Conservation (phyloP, 30 jellyfish, hydroid and myxozoan species). For the Sanderia malayensis region DNA sequence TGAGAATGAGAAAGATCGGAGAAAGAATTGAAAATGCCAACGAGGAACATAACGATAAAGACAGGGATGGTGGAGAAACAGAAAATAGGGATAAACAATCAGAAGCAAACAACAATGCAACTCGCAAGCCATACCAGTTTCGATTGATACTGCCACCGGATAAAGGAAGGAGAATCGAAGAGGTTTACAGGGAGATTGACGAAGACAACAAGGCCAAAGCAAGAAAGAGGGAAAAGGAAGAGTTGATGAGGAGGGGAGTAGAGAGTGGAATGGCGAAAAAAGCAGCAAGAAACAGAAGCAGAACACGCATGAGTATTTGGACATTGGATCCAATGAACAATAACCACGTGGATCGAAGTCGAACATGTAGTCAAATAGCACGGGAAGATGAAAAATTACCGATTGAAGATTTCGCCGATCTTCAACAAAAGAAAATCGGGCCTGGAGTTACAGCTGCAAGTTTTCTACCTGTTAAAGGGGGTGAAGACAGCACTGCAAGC, state of each 20-base stretch:
- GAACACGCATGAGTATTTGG: too few relatives aligned
- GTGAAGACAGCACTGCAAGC: too few relatives aligned
- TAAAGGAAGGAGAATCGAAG: constrained; percentile 48
- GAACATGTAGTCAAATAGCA: too few relatives aligned
- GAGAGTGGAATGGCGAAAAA: background rate
- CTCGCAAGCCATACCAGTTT: constrained; percentile 8
- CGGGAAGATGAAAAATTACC: too few relatives aligned
- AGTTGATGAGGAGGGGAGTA: background rate
- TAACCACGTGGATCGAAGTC: too few relatives aligned
- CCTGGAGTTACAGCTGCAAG: too few relatives aligned
- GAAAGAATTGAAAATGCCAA: background rate
- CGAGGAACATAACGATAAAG: background rate
- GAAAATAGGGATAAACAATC: background rate
- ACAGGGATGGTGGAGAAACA: background rate
- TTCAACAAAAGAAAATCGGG: too few relatives aligned
- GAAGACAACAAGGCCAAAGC: constrained; percentile 3
- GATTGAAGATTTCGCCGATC: too few relatives aligned
- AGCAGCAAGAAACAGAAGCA: background rate
- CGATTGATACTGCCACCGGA: constrained; percentile 46
- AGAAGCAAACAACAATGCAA: background rate
- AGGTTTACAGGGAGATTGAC: constrained; percentile 42
- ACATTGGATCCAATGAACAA: too few relatives aligned
- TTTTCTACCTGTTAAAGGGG: too few relatives aligned
- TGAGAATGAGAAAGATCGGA: background rate
- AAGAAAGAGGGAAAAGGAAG: constrained; percentile 3